phyloP scores from a whole-genome alignment of 1,140 invertebrate genomes.

The Heliconius congener region DNA sequence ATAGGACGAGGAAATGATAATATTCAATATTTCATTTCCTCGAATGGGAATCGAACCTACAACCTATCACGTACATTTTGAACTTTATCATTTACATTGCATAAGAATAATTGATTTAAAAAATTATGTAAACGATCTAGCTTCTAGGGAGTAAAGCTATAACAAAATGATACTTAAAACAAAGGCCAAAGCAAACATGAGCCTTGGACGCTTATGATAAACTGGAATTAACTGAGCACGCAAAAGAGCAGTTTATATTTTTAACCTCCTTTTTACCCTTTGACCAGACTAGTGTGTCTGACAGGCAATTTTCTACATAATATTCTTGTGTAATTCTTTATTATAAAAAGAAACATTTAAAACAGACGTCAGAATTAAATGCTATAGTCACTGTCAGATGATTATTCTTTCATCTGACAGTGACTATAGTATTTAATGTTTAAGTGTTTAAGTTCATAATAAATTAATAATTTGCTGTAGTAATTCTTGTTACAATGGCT shows the following conservation, averaged over 20 bases:
- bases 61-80: too few species aligned
- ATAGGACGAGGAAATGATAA: too few species aligned
- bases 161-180: conserved; percentile 18
- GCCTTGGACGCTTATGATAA: conserved; percentile 20
- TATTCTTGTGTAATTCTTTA: conserved; percentile 53
- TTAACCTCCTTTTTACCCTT: conserved; percentile 44
- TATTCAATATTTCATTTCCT: too few species aligned
- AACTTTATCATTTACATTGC: too few species aligned
- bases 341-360: conserved; percentile 30
- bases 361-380: background rate
- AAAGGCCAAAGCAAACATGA: background rate
- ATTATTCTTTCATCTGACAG: background rate
- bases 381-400: conserved; percentile 3
- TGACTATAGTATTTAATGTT: too few species aligned
- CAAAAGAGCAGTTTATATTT: conserved; percentile 39
- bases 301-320: conserved; percentile 76
- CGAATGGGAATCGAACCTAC: too few species aligned
- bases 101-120: too few species aligned
- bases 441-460: background rate
- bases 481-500: background rate
- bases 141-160: background rate
- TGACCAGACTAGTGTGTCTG: conserved; percentile 66
- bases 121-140: background rate
- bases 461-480: background rate
- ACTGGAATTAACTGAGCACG: conserved; percentile 38